Evolutionary conservation across 2,113 vertebrate genomes (phyloP).

Genomic region (Turdus rufiventris): DNA sequence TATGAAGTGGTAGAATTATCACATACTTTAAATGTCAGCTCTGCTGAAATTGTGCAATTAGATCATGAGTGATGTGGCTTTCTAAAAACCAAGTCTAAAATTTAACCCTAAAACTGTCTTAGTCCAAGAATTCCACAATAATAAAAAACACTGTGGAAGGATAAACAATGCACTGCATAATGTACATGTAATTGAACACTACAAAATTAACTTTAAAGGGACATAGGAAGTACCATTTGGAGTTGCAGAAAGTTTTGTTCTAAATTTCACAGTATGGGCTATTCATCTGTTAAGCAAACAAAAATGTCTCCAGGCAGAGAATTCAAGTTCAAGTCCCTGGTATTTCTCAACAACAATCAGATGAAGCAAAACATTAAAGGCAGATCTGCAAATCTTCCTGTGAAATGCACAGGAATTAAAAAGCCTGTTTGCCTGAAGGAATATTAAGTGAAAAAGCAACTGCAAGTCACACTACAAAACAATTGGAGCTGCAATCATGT

Average conservation of each 20-base stretch:
- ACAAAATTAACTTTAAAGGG: neutral
- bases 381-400: slow-evolving; percentile 8
- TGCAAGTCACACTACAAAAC: slow-evolving; percentile 5
- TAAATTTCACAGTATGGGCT: neutral
- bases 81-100: slow-evolving; percentile 20
- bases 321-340: slow-evolving; percentile 31
- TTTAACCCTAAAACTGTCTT: neutral
- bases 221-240: neutral
- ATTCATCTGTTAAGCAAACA: slow-evolving; percentile 3
- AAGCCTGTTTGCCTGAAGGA: slow-evolving; percentile 24
- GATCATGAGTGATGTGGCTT: slow-evolving; percentile 37
- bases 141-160: neutral
- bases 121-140: neutral
- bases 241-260: slow-evolving; percentile 15
- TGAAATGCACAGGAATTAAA: slow-evolving; percentile 3
- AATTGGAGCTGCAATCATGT: neutral
- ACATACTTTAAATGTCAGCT: slow-evolving; percentile 57
- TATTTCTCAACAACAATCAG: slow-evolving; percentile 21
- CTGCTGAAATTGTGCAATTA: slow-evolving; percentile 43
- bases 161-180: neutral
- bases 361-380: slow-evolving; percentile 20
- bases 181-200: neutral
- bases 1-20: slow-evolving; percentile 60
- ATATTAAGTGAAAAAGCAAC: slow-evolving; percentile 28
- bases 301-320: slow-evolving; percentile 15